Percentiles rank a stretch among this genome's conserved stretches.
Conservation (phyloP, 2,113 vertebrate genomes). For the Ameiurus melas region DNA sequence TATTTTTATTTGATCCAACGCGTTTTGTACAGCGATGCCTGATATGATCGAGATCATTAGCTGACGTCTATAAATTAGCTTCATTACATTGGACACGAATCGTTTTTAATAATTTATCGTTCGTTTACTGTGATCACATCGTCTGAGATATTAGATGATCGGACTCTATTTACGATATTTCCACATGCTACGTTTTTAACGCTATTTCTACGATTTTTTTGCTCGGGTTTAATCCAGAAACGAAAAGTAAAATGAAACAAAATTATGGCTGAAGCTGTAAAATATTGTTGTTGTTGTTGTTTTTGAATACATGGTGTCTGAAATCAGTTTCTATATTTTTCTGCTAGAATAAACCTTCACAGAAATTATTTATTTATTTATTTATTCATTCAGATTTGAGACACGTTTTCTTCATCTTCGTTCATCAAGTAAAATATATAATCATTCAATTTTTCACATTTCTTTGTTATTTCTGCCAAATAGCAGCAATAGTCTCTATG, state of each 20-base stretch:
- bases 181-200: background rate
- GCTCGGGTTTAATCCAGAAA: background rate
- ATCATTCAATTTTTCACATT: background rate
- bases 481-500: background rate
- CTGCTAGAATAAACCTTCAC: background rate
- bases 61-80: background rate
- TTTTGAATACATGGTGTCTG: background rate
- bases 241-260: background rate
- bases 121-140: background rate
- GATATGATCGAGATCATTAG: background rate
- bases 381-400: background rate
- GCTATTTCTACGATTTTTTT: background rate
- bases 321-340: background rate
- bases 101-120: background rate
- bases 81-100: background rate
- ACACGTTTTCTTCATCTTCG: background rate
- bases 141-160: background rate
- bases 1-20: background rate
- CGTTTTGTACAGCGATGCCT: too few species aligned
- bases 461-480: background rate
- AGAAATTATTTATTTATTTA: background rate
- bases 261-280: background rate
- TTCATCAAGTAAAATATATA: background rate
- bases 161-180: background rate
- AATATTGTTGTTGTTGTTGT: background rate